These are phyloP conservation scores for Lepisosteus osseus DNA, from an alignment of 2,113 vertebrate genomes.

Conservation along the genomic window DNA sequence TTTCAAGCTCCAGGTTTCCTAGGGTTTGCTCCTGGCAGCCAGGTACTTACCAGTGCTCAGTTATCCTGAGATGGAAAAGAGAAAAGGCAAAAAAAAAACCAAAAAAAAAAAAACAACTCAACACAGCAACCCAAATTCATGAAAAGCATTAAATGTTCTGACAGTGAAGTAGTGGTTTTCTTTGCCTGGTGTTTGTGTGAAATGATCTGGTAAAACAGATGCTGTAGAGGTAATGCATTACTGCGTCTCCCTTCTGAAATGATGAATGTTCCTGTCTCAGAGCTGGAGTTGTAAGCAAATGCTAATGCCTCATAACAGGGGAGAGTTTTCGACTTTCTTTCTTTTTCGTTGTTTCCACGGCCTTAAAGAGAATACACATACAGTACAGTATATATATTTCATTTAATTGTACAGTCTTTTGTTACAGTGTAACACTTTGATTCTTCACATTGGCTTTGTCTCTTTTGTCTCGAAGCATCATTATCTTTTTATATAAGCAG, in stretches of 20 bases:
- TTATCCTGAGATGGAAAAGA: constrained; percentile 19
- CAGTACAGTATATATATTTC: too few species aligned
- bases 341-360: neutral
- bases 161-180: constrained; percentile 65
- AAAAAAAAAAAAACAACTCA: neutral
- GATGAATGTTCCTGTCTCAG: constrained; percentile 66
- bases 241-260: constrained; percentile 55
- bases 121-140: constrained; percentile 38
- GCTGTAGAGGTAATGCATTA: constrained; percentile 61
- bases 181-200: constrained; percentile 59
- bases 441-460: neutral
- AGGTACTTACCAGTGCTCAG: constrained; percentile 38
- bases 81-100: neutral
- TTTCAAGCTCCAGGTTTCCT: constrained; percentile 11
- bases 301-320: constrained; percentile 55
- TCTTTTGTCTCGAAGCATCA: constrained; percentile 11
- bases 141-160: constrained; percentile 51
- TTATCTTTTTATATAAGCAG: neutral
- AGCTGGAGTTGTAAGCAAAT: constrained; percentile 51
- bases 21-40: constrained; percentile 28
- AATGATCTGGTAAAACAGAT: constrained; percentile 73
- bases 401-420: too few species aligned
- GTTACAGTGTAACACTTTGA: too few species aligned
- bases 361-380: neutral
- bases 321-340: constrained; percentile 19